Percentiles rank a stretch among this genome's conserved stretches.
These are phyloP conservation scores for Branchipolynoe longqiensis DNA, from an alignment of 2,888 invertebrate species.

Conservation along the genomic window DNA sequence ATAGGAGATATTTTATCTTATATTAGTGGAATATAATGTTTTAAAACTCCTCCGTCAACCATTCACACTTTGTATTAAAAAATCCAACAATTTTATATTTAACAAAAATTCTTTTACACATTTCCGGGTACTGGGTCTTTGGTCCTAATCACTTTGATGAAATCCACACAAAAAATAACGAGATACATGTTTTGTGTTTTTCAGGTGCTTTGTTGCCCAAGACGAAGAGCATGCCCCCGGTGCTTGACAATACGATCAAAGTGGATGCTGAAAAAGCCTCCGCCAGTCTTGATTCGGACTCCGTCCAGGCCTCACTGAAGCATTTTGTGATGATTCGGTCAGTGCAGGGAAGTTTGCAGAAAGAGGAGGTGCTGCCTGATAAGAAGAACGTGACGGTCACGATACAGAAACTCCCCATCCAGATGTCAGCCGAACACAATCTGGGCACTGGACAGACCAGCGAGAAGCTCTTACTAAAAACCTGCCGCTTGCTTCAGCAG, in stretches of 20 bases:
- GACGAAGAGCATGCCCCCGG: slow-evolving; percentile 33
- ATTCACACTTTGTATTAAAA: no score
- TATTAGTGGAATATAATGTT: no score
- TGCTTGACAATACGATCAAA: not conserved
- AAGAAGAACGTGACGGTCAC: not conserved
- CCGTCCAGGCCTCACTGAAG: not conserved
- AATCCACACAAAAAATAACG: slow-evolving; percentile 1
- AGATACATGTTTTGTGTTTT: not conserved
- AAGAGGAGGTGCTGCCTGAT: not conserved
- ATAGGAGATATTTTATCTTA: no score
- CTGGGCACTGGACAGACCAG: not conserved
- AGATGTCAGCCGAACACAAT: not conserved
- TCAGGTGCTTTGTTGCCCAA: slow-evolving; percentile 46
- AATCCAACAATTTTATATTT: no score
- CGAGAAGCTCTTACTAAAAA: slow-evolving; percentile 15
- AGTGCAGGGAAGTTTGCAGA: not conserved
- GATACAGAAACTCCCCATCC: slow-evolving; percentile 47
- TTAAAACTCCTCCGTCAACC: no score
- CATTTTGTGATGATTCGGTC: slow-evolving; percentile 46
- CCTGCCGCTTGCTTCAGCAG: slow-evolving; percentile 9
- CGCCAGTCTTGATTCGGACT: not conserved
- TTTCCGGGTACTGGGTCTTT: no score
- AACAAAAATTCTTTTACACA: no score
- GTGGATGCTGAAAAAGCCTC: not conserved
- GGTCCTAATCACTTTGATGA: no score